Evolutionary conservation across 2,113 vertebrate genomes (phyloP), one percentile per base, ranked within the genome.

Genomic region (Hippopotamus amphibius): DNA sequence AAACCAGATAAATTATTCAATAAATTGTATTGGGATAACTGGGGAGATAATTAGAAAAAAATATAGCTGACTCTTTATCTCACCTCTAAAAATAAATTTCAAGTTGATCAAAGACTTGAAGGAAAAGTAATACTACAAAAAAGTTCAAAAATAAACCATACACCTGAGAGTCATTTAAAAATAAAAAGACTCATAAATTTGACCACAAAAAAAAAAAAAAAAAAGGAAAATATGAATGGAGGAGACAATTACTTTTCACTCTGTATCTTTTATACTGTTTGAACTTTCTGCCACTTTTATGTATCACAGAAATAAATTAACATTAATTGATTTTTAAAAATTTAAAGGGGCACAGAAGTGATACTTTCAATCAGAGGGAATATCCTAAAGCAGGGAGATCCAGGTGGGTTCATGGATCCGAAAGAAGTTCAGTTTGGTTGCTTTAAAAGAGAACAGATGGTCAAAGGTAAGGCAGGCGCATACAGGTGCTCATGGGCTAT

Each of bases 91-190:
- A 93, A 66, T 46, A 87, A 81, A 88, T 61, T 61, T 17, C 53
- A 81, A n/a, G 72, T 30, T 93, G 74, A 50, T 80, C 50, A 41
- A 41, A 93, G 84, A 50, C 57, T 69, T 87, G 53, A 93, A 88
- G 33, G 22, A 88, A 94, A 88, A 94, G 48, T 50, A 81, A 80
- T 50, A 50, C 41, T 37, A 79, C 8, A 61, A 37, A 71, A 37
- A 55, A 55, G 76, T 26, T 94, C 5, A 61, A 88, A 79, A 93
- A 59, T 69, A 69, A 87, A 68, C 72, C 63, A 69, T 24, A 48
- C 3, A 57, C 82, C 3, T 0, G 1, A 63, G 24, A 41, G 46
- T 14, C 28, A 57, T 57, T 68, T 79, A 87, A 93, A 77, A 93
- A 37, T 61, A 88, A 84, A 28, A 19, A 7, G 24, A 74, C 68